Evolutionary conservation across 2,113 vertebrate species (phyloP).

Genomic region (Embiotoca jacksoni): DNA sequence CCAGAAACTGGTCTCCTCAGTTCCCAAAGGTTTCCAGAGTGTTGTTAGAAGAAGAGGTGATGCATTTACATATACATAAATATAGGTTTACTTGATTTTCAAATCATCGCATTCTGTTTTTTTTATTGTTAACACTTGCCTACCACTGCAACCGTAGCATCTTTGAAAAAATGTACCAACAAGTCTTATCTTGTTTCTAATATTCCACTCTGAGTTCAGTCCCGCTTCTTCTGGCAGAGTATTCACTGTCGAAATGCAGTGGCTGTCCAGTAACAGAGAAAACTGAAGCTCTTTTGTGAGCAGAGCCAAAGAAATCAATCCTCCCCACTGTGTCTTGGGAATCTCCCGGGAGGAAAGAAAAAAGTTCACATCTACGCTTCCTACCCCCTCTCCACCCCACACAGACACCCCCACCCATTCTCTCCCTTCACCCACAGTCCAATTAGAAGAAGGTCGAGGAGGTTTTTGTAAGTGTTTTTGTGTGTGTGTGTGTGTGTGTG

Average conservation of each 20-base stretch:
- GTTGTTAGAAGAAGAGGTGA: too few relatives aligned
- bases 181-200: not conserved
- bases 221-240: not conserved
- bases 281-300: constrained; percentile 63
- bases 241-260: constrained; percentile 19
- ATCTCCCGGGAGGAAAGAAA: constrained; percentile 62
- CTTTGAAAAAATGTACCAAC: not conserved
- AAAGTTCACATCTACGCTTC: constrained; percentile 72
- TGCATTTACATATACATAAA: too few relatives aligned
- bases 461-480: constrained; percentile 72
- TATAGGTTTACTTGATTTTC: too few relatives aligned
- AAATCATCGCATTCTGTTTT: too few relatives aligned
- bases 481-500: constrained; percentile 25
- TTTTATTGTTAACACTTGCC: too few relatives aligned
- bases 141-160: too few relatives aligned
- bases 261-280: constrained; percentile 40
- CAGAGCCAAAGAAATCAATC: constrained; percentile 59
- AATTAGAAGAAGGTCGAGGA: constrained; percentile 82
- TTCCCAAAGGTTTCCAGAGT: too few relatives aligned
- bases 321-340: constrained; percentile 76
- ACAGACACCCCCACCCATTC: constrained; percentile 40
- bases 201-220: not conserved
- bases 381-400: constrained; percentile 40
- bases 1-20: too few relatives aligned
- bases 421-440: constrained; percentile 71